A percentile compares a stretch with the other conserved stretches of the same genome.
Evolutionary conservation across 2,113 vertebrate genomes (phyloP).

Genomic region (Sceloporus tristichus): DNA sequence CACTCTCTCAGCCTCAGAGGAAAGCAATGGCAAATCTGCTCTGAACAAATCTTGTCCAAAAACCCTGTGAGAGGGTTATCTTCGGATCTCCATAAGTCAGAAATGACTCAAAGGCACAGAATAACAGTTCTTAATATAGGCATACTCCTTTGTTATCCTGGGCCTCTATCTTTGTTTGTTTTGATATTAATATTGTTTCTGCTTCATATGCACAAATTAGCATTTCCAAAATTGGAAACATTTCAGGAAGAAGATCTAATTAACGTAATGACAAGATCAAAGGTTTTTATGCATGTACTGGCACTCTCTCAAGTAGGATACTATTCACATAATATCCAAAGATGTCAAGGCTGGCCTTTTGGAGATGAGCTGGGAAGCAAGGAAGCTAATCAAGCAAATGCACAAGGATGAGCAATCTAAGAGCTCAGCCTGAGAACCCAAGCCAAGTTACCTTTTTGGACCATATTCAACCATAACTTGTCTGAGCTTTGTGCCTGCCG

Average conservation of each 20-base stretch:
- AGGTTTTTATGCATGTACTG: neutral
- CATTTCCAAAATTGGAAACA: neutral
- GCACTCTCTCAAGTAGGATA: neutral
- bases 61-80: no score
- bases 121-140: no score
- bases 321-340: neutral
- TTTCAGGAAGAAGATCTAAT: neutral
- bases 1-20: no score
- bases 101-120: no score
- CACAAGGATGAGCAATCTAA: neutral
- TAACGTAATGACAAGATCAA: neutral
- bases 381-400: neutral
- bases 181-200: neutral
- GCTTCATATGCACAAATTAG: neutral
- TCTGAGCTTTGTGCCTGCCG: neutral
- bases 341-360: neutral
- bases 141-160: no score
- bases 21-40: no score
- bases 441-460: no score
- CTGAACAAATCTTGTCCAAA: no score
- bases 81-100: no score
- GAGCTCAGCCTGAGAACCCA: neutral
- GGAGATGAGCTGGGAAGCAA: neutral
- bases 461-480: no score
- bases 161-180: constrained; percentile 1